Base-by-base conservation (phyloP, 1,140 invertebrate genomes). In the Drosophila ohnishii region DNA sequence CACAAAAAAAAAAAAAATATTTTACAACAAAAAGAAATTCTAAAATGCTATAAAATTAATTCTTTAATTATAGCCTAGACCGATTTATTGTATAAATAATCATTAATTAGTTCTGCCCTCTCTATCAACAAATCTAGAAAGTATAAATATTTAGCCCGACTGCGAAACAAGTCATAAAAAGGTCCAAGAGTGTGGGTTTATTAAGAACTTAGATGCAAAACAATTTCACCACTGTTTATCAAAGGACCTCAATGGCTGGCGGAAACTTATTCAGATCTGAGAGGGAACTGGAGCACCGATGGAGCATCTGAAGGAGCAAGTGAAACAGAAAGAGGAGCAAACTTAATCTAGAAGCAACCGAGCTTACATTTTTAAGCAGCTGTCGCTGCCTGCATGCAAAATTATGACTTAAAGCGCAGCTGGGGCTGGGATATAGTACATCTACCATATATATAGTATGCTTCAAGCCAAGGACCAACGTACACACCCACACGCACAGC, bases 351-450 rank as follows among this genome's bases (percentile, higher is more conserved):
- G 78, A 44, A 79, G 65, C 72, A 55, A 53, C 64, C 75, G 65
- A 71, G 80, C 76, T 80, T 84, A 78, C 84, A 80, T 88, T 89
- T 78, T 71, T 78, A 80, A 88, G 80, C 84, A 89, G 84, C 85
- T 88, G 85, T 77, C 85, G 85, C 74, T 88, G 84, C 80, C 51
- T 88, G 85, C 84, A 88, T 88, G 69, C 70, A 88, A 64, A 88
- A 88, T 88, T 88, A 89, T 88, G 71, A 88, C 85, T 88, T 89
- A 78, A 88, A 88, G 80, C 84, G 76, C 84, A 87, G 84, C 85
- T 87, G 80, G 80, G 65, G 58, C 59, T 76, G 65, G 35, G 34
- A 50, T 58, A 47, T 40, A 59, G n/a, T 58, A 48, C 47, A 53
- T 56, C 44, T 48, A 13, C 11, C 19, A 34, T 30, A 40, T 35